Percentiles rank a stretch among this genome's conserved stretches.
phyloP scores from a whole-genome alignment of 2,888 invertebrate species.

The Tetrapedia diversipes region DNA sequence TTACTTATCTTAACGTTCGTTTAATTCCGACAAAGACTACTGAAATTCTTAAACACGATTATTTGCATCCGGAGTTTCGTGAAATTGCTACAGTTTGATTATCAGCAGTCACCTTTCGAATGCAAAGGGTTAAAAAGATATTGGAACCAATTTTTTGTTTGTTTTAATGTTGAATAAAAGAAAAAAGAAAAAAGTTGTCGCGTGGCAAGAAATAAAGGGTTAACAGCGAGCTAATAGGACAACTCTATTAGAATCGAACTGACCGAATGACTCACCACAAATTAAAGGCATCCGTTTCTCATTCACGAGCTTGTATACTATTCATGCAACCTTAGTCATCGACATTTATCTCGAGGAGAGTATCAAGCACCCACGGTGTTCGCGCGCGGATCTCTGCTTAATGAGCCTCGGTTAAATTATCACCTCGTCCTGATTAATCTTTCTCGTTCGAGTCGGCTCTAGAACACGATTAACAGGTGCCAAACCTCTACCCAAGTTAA shows the following conservation, averaged over 20 bases:
- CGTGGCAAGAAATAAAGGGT: background rate
- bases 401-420: constrained; percentile 53
- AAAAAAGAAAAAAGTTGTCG: background rate
- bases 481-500: constrained; percentile 11
- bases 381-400: constrained; percentile 36
- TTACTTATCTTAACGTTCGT: too few species aligned
- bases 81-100: too few species aligned
- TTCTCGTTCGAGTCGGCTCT: constrained; percentile 6
- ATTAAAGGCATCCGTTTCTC: constrained; percentile 43
- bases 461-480: constrained; percentile 22
- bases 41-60: too few species aligned
- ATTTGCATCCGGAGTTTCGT: too few species aligned
- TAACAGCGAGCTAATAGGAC: constrained; percentile 14
- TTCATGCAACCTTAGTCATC: constrained; percentile 50
- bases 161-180: too few species aligned
- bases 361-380: constrained; percentile 44
- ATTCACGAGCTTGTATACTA: constrained; percentile 39
- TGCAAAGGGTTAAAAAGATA: too few species aligned
- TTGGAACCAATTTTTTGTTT: too few species aligned
- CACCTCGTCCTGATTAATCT: constrained; percentile 54
- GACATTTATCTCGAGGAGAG: constrained; percentile 50
- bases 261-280: constrained; percentile 45
- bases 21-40: too few species aligned
- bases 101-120: too few species aligned
- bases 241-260: constrained; percentile 27